Evolutionary conservation across 2,797 vertebrate genomes (phyloP).

Genomic region (Arnoldichthys spilopterus): DNA sequence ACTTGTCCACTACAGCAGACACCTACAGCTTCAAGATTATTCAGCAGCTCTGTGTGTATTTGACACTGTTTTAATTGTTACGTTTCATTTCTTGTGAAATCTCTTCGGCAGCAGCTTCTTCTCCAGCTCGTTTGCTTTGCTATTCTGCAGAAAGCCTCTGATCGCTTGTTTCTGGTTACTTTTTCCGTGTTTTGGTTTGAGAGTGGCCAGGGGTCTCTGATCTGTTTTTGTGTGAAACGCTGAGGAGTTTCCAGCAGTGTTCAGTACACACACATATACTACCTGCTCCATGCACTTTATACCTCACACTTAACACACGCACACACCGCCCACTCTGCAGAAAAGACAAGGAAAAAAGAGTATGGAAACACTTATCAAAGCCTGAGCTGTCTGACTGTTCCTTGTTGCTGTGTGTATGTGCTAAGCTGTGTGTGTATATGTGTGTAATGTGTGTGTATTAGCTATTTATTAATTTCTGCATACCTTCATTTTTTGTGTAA

Average conservation of each 20-base stretch:
- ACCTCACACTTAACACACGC: slow-evolving; percentile 23
- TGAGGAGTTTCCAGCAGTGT: slow-evolving; percentile 32
- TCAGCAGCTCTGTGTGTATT: neutral
- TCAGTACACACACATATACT: slow-evolving; percentile 23
- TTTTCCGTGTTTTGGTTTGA: slow-evolving; percentile 59
- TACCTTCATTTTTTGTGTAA: too few relatives aligned
- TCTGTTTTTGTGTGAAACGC: slow-evolving; percentile 31
- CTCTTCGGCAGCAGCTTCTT: neutral
- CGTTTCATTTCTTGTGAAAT: neutral
- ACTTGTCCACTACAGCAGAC: neutral
- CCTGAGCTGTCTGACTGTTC: neutral
- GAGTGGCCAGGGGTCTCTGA: slow-evolving; percentile 68
- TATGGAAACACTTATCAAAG: slow-evolving; percentile 39
- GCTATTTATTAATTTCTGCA: too few relatives aligned
- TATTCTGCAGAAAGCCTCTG: neutral
- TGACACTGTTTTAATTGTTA: neutral
- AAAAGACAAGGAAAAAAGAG: slow-evolving; percentile 45
- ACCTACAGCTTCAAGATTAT: too few relatives aligned
- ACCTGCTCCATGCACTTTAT: neutral
- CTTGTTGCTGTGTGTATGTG: slow-evolving; percentile 5
- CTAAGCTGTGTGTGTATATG: slow-evolving; percentile 7
- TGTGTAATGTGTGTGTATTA: too few relatives aligned
- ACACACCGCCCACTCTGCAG: slow-evolving; percentile 4
- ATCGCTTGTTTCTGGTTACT: slow-evolving; percentile 38
- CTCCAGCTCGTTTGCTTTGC: neutral